These are phyloP conservation scores for Aspidiotus rigidus DNA, from an alignment of 2,888 invertebrate genomes.

Conservation along the genomic window DNA sequence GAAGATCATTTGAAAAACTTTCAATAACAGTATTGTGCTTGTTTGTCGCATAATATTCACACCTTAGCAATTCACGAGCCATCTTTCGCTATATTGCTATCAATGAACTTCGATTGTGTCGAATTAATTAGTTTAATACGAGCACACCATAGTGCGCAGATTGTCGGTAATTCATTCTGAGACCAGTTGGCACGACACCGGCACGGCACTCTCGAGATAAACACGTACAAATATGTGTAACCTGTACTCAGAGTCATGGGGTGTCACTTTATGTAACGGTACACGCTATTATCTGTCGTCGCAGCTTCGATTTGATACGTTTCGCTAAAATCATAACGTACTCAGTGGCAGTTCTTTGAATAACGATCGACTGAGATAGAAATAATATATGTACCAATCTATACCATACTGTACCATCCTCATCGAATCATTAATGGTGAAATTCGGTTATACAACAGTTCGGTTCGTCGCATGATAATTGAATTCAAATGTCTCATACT, in stretches of 20 bases:
- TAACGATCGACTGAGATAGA: neutral
- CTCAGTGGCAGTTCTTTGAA: constrained; percentile 30
- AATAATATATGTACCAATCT: neutral
- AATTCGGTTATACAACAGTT: neutral
- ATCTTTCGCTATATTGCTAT: constrained; percentile 22
- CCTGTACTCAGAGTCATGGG: neutral
- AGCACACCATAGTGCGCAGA: constrained; percentile 3
- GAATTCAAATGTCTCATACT: neutral
- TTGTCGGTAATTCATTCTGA: constrained; percentile 15
- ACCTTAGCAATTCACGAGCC: constrained; percentile 17
- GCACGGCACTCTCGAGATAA: neutral
- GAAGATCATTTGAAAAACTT: neutral
- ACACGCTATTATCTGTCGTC: constrained; percentile 15
- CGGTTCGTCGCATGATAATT: neutral
- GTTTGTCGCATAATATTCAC: constrained; percentile 10
- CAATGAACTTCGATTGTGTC: constrained; percentile 28
- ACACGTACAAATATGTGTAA: constrained; percentile 8
- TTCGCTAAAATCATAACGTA: constrained; percentile 30
- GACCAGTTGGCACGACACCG: constrained; percentile 9
- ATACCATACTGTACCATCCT: neutral
- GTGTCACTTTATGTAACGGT: constrained; percentile 28
- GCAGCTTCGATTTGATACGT: constrained; percentile 20
- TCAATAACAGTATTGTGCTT: neutral
- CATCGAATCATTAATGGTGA: constrained; percentile 1
- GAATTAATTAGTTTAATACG: constrained; percentile 32